Evolutionary conservation across 2,888 invertebrate genomes (phyloP), one percentile per base, ranked within the genome.

Genomic region (Drosophila demipolita): DNA sequence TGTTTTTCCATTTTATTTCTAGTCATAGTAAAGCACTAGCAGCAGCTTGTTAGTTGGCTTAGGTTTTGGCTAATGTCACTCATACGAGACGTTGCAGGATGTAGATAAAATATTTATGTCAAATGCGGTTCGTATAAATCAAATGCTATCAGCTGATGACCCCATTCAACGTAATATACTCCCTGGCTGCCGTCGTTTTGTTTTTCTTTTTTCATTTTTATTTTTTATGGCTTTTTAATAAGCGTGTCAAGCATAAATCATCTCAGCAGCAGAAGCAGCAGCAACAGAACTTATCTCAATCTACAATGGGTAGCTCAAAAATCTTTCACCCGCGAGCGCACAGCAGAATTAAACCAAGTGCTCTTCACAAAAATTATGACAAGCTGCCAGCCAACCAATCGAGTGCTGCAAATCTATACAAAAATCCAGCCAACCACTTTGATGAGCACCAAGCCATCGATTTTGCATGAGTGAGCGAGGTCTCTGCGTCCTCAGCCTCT

Each of bases 161-260:
- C 89, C 87, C 83, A 69, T 88, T 84, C 63, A 49, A 55, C 15
- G 20, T 42, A 20, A 53, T 53, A 40, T 36, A 48, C 38, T 32
- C 55, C 35, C 45, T 23, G 42, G 66, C 29, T 54, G 68, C 60
- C 36, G 54, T 53, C 38, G 63, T 55, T 59, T 79, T 7, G 3
- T 26, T 17, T n/a, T 54, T 76, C 12, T n/a, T 55, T 6, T n/a
- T 54, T 8, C 12, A 38, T 6, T n/a, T 54, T 8, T 29, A 5
- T 29, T 49, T 26, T 26, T 74, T 80, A 83, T 85, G 71, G 87
- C 74, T 90, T 81, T 90, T 90, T 90, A 87, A 87, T 87, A 90
- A 90, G 83, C 90, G 82, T 87, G 90, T 87, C 90, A 89, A 82
- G 89, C 86, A 87, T 90, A 87, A 87, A 87, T 87, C 87, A 57